Base-by-base conservation (phyloP, 2,113 vertebrate species). In the Austrofundulus limnaeus region DNA sequence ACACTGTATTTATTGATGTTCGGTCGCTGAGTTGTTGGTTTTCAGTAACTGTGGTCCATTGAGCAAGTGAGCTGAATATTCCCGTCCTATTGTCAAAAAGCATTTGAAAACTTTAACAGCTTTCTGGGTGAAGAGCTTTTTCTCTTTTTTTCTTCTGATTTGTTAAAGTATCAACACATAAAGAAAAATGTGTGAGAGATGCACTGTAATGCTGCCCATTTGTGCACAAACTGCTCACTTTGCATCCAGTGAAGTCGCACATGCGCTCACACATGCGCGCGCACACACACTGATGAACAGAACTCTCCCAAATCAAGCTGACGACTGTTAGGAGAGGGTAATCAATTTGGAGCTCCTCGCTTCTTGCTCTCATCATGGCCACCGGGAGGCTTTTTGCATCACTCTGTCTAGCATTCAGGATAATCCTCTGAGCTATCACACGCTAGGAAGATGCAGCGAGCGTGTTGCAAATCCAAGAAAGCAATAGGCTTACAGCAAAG, bases 371-470 rank as follows among this genome's bases (percentile, higher is more conserved):
- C 79, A 77, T 81, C 71, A 76, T 61, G 68, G 82, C 86, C 83
- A 83, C 80, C 74, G 72, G 73, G 80, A 77, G 82, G 84, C 84
- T 85, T 80, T 82, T 83, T 88, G 82, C 84, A 90, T 88, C 81
- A 82, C 75, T 84, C 84, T 71, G 77, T 81, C 75, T 78, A 37
- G 82, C 77, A 42, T 89, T 83, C 52, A 23, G 83, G 85, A 86
- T 87, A 87, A 89, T 88, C 87, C 88, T 85, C 76, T 51, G 69
- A 83, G 76, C 87, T 88, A 90, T 89, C 84, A 85, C 83, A 87
- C 75, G 80, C 85, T 82, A 82, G 77, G 73, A 34, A 86, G 82
- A 85, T 82, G 80, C 79, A 80, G 82, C 50, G 47, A 74, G 84
- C 42, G 49, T 48, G 72, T 61, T 25, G 79, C 73, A 71, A 81